These are phyloP conservation scores for Gastrophysa polygoni DNA, from an alignment of 2,888 invertebrate genomes.

Conservation along the genomic window DNA sequence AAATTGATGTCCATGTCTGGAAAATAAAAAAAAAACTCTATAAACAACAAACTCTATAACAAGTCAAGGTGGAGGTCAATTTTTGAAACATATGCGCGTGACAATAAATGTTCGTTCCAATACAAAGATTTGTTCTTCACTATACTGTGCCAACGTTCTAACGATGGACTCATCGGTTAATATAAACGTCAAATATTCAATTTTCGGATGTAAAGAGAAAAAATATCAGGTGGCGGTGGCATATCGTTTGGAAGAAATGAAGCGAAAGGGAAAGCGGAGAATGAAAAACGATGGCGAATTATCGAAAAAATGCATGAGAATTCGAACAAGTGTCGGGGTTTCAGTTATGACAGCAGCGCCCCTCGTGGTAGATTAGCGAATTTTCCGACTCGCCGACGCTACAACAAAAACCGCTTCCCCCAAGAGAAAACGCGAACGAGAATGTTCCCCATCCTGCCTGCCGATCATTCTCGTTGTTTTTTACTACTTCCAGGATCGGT, in stretches of 20 bases:
- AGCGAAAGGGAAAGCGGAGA: slow-evolving; percentile 1
- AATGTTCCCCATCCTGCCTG: neutral
- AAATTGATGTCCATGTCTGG: too few species aligned
- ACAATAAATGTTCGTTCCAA: too few species aligned
- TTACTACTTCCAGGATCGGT: too few species aligned
- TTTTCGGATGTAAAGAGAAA: too few species aligned
- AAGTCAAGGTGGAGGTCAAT: too few species aligned
- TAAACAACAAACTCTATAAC: too few species aligned
- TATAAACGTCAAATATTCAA: too few species aligned
- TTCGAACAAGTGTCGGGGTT: slow-evolving; percentile 51
- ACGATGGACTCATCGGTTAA: too few species aligned
- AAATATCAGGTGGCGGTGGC: neutral
- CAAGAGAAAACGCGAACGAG: slow-evolving; percentile 15
- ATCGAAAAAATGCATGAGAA: slow-evolving; percentile 51
- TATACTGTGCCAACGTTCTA: too few species aligned
- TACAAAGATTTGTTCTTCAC: too few species aligned
- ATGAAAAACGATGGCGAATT: slow-evolving; percentile 30
- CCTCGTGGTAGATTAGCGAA: slow-evolving; percentile 55
- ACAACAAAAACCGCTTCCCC: slow-evolving; percentile 48
- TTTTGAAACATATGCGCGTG: too few species aligned
- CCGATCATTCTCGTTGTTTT: neutral
- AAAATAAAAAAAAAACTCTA: too few species aligned
- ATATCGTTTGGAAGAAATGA: neutral
- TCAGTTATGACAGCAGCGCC: slow-evolving; percentile 48
- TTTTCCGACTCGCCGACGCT: slow-evolving; percentile 55